A percentile compares a stretch with the other conserved stretches of the same genome.
Evolutionary conservation across 2,888 invertebrate species (phyloP).

Genomic region (Pseudococcus viburni): DNA sequence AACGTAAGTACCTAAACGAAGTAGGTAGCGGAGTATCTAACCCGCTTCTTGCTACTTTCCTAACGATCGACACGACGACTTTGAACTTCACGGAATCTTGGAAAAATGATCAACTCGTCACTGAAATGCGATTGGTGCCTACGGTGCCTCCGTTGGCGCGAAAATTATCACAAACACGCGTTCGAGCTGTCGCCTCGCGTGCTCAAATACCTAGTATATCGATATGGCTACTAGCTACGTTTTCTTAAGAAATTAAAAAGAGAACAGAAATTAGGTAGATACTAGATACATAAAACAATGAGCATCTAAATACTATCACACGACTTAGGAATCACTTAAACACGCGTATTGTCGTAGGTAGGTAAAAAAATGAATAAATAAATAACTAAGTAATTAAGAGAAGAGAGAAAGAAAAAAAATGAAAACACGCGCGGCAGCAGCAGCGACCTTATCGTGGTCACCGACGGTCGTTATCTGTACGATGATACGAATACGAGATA

Average conservation of each 20-base stretch:
- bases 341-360: conserved; percentile 8
- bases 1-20: no score
- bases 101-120: neutral
- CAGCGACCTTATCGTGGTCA: neutral
- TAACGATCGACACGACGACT: no score
- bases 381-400: neutral
- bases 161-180: neutral
- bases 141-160: neutral
- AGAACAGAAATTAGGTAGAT: neutral
- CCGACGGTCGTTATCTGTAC: neutral
- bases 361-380: neutral
- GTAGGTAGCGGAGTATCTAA: no score
- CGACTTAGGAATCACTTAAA: conserved; percentile 55
- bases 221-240: neutral
- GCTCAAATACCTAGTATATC: no score
- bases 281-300: neutral
- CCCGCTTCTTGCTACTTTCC: no score
- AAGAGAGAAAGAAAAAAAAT: no score
- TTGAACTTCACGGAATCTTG: no score
- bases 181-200: no score
- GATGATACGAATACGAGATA: neutral
- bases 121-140: neutral
- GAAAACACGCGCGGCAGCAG: neutral
- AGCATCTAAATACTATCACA: conserved; percentile 58
- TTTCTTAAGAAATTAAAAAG: neutral